phyloP scores from a whole-genome alignment of 2,113 vertebrate species.

The Xiphias gladius region DNA sequence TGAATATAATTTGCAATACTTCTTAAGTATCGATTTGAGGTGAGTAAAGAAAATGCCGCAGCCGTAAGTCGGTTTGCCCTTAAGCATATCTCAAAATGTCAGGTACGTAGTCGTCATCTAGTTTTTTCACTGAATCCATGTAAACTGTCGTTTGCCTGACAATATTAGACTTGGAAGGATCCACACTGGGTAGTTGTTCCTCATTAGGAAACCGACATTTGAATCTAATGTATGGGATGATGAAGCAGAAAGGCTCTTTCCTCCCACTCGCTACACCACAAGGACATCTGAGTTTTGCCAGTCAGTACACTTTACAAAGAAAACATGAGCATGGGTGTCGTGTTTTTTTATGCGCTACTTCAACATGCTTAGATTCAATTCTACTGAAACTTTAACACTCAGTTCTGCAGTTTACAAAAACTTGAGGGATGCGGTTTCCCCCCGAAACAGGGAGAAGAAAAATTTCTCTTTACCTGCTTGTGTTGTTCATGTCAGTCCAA shows the following conservation, averaged over 20 bases:
- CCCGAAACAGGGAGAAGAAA: too few species aligned
- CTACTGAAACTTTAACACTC: not conserved
- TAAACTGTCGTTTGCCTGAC: not conserved
- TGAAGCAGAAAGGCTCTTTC: conserved; percentile 6
- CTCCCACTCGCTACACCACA: conserved; percentile 57
- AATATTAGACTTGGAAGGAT: not conserved
- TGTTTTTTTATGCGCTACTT: not conserved
- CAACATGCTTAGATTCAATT: conserved; percentile 22
- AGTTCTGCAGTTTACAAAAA: too few species aligned
- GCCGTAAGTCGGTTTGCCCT: not conserved
- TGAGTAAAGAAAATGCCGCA: not conserved
- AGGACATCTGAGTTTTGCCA: conserved; percentile 34
- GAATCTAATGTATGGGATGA: not conserved
- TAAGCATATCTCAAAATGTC: not conserved
- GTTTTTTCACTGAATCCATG: not conserved
- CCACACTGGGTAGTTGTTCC: not conserved
- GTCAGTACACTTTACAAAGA: conserved; percentile 27
- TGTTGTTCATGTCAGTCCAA: too few species aligned
- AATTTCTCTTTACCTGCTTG: too few species aligned
- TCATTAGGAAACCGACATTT: not conserved
- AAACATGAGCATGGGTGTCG: not conserved
- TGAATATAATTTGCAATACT: not conserved
- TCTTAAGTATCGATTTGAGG: not conserved
- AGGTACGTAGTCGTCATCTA: not conserved
- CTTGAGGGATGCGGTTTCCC: too few species aligned